Base-by-base conservation (phyloP, 2,888 invertebrate species). In the Antitype chi region DNA sequence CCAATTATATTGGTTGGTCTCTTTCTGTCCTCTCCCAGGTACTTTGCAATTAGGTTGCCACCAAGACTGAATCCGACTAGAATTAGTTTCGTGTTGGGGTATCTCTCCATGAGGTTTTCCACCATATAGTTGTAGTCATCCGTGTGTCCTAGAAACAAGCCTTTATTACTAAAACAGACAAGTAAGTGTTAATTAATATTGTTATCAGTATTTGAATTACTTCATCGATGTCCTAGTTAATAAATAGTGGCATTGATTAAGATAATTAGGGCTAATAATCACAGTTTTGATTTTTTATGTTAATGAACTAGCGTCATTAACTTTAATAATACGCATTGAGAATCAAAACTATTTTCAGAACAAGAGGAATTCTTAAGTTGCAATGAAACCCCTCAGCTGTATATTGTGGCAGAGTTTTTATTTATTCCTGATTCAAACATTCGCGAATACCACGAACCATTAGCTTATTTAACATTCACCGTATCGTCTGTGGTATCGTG, bases 11-110 rank as follows among this genome's bases (percentile, higher is more conserved):
- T 98, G 25, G 95, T 88, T 2, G 98, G 97, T 87, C 97, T 97
- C 82, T 97, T 97, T 83, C 97, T 94, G 28, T 97, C 97, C 94
- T 99, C 99, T 57, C 99, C 99, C 93, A 99, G 97, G 93, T 99
- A 99, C 94, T 99, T 99, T n/a, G 99, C 98, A 63, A 99, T 97
- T 84, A 99, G 97, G 96, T 99, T 99, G 43, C 98, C 99, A 64
- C 99, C 99, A 93, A 99, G 97, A 94, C 99, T 99, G 95, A 99
- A 99, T 71, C 99, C 99, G 78, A 99, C 98, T 87, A 98, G 98
- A 82, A 99, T 97, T 79, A 99, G 97, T 92, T 98, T 98, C 60
- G 98, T 98, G 85, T 97, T 97, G 6, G 98, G 98, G 94, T 98
- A 98, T 88, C 98, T 97, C 85, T 97, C 97, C 84, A 97, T 91